Evolutionary conservation across 2,797 vertebrate genomes (phyloP), one percentile per base, ranked within the genome.

Genomic region (Psittacula echo): DNA sequence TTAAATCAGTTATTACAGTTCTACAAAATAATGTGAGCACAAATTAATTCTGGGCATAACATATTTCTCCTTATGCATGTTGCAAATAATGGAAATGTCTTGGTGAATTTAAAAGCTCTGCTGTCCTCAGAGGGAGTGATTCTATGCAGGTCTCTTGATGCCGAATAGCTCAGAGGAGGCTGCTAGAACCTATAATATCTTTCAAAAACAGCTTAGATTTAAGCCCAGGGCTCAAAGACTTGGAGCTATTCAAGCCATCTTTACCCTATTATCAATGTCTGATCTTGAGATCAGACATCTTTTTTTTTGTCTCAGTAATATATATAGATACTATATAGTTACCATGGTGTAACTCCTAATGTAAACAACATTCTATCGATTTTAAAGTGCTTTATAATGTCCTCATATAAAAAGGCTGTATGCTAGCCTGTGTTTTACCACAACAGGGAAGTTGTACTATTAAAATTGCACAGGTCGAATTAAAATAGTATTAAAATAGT

Each of bases 221-320:
- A 91, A 91, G 27, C 26, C 32, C 17, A 71, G 26, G 41, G 26
- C 82, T 93, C 72, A 87, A 64, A 91, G 37, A 44, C 47, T 85
- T 85, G 29, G 66, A 74, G 34, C 24, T 74, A 27, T 90, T 85
- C 91, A 94, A 94, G 68, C 26, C 30, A 66, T 66, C 30, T 87
- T 93, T 91, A 87, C 68, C 67, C 17, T 58, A 64, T 93, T 88
- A 80, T 68, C 70, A 74, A 56, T 62, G 72, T 85, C 82, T 94
- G 45, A 87, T 90, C 65, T 89, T 48, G 70, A 76, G 56, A 87
- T 80, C 21, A 91, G 71, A 54, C 50, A n/a, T 73, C 0, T 50
- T 50, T 67, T 75, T 89, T 89, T 77, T 75, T 60, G 24, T 41
- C 64, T 8, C 30, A n/a, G 18, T 50, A 8, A 72, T 50, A 53